Evolutionary conservation across 1,140 invertebrate genomes (phyloP), one percentile per base, ranked within the genome.

Genomic region (Drosophila orosa): DNA sequence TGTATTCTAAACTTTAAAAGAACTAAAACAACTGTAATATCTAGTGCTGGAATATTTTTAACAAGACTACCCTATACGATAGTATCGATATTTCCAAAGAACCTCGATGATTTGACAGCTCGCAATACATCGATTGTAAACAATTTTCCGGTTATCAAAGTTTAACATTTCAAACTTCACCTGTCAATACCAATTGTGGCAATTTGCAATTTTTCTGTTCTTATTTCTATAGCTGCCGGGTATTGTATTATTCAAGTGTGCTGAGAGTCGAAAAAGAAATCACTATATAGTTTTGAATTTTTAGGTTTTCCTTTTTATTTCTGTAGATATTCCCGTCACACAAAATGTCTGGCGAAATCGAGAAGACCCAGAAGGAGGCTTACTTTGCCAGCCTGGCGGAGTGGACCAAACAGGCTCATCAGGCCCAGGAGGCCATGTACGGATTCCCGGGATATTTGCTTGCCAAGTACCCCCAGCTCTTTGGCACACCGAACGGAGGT

Each of bases 401-500:
- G 69, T 94, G 94, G 94, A 92, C 94, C 6, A 93, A 94, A 45
- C 93, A 94, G 74, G 93, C 93, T 2, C 91, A 93, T 60, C 91
- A 94, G 67, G 92, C 93, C 37, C 93, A 94, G 65, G 93, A 93
- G 55, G 72, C 93, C 5, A 93, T 92, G 47, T 91, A 92, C 24
- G 93, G 93, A 79, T 94, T 94, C 69, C 94, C 94, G 8, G 94
- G 93, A 72, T 94, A 93, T 67, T 90, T 94, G 80, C 91, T 94
- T 86, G 92, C 93, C 17, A 93, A 93, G 54, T 93, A 94, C 69
- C 92, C 93, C 6, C 92, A 83, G 40, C 45, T 93, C 22, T 92
- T 93, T 50, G 93, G 91, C 78, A 13, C 72, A 19, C 44, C 31
- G 44, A 10, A 42, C 40, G 3, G 42, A 47, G 25, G 42, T 19